Base-by-base conservation (phyloP, 2,797 vertebrate species). In the Bryconaethiops microstoma region DNA sequence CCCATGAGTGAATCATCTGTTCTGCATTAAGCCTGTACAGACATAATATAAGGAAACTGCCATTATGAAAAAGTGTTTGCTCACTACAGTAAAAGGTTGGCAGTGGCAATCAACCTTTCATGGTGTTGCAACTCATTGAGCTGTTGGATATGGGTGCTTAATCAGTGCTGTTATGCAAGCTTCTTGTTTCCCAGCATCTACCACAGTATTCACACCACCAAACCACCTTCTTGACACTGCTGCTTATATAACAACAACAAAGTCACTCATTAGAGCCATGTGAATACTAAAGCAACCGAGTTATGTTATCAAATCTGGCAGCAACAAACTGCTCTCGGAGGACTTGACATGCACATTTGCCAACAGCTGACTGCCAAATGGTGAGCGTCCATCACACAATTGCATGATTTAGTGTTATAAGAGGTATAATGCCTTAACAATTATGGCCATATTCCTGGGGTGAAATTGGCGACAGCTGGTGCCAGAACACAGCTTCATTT, bases 391-490 rank as follows among this genome's bases (percentile, higher is more conserved):
- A 76, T 71, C 21, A 59, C 73, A 77, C 7, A 39, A 80, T 76
- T 68, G 16, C 23, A 80, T 77, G 65, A 79, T 80, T 76, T 78
- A 76, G 50, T 72, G 14, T 55, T 83, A 63, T 75, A 64, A 65
- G n/a, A 17, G 23, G 23, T 59, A 45, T 72, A 52, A 64, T 35
- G 79, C 39, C 70, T 78, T 45, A 72, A 71, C 50, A 72, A 45
- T 79, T 78, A 83, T 57, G 54, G 19, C 7, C 70, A 85, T 25
- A 69, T 74, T 81, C 48, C 10, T 69, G 59, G 77, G 83, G 70
- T 68, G 74, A 76, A 85, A 81, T 74, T 54, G 59, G 59, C 35
- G 42, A 82, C 90, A 91, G 88, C 88, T 91, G 89, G 76, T 65
- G 80, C 74, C 77, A 85, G 84, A 82, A 75, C 5, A 13, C 62